Conservation (phyloP, 2,113 vertebrate genomes). For the Tetrax tetrax region DNA sequence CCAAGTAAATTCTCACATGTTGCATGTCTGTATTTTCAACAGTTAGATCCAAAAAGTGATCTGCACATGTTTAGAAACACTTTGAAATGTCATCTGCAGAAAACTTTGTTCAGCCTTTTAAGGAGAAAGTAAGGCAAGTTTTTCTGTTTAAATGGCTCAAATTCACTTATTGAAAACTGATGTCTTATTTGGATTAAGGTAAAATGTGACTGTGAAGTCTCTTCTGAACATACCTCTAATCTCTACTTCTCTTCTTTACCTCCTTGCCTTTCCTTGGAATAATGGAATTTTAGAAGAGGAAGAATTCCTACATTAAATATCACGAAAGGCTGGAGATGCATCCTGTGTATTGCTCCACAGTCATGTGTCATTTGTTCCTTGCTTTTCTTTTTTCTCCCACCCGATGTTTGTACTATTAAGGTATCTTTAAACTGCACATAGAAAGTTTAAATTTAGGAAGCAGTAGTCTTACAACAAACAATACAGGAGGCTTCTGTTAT, state of each 20-base stretch:
- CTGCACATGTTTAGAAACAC: not conserved
- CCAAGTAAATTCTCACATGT: not conserved
- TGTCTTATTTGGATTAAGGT: not conserved
- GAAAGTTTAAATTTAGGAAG: not conserved
- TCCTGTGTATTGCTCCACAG: not conserved
- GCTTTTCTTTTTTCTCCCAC: not conserved
- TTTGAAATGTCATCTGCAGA: not conserved
- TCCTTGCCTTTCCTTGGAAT: not conserved
- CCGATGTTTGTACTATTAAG: not conserved
- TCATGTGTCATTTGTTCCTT: not conserved
- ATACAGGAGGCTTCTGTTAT: not conserved
- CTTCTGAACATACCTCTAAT: not conserved
- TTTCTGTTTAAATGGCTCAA: not conserved
- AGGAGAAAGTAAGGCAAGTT: not conserved
- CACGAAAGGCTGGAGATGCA: not conserved
- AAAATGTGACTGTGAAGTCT: not conserved
- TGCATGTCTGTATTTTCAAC: not conserved
- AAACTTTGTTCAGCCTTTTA: not conserved
- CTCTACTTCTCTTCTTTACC: not conserved
- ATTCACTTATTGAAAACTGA: not conserved
- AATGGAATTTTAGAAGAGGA: not conserved
- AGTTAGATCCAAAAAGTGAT: not conserved
- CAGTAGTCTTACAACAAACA: not conserved
- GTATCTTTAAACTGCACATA: not conserved
- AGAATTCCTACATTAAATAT: not conserved